Evolutionary conservation across 2,113 vertebrate species (phyloP).

Genomic region (Alces alces): DNA sequence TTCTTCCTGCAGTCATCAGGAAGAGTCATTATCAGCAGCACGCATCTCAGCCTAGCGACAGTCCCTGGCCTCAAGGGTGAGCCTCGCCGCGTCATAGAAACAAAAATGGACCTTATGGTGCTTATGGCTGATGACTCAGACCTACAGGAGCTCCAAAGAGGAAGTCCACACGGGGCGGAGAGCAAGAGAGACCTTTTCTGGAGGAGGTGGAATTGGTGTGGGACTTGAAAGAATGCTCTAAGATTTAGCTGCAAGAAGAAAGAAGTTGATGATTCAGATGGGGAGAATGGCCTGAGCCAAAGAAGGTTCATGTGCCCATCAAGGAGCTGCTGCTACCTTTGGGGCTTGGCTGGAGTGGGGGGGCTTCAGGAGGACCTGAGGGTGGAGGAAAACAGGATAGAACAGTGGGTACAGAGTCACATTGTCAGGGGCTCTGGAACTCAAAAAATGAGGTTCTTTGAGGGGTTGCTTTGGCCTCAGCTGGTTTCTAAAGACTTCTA

Average conservation of each 20-base stretch:
- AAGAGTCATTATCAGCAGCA: not conserved
- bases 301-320: accelerated
- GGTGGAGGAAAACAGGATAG: not conserved
- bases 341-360: not conserved
- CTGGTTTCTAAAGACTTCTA: not conserved
- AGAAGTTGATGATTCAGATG: not conserved
- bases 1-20: not conserved
- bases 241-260: not conserved
- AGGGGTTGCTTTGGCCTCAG: not conserved
- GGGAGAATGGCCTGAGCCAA: not conserved
- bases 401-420: not conserved
- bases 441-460: not conserved
- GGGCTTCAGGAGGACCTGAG: not conserved
- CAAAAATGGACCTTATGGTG: not conserved
- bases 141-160: no score
- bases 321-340: not conserved
- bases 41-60: not conserved
- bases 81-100: not conserved
- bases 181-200: not conserved
- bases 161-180: accelerated
- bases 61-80: not conserved
- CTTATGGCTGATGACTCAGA: not conserved
- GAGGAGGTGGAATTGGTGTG: not conserved
- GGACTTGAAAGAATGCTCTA: not conserved
- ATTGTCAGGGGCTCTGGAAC: not conserved